Evolutionary conservation across 2,113 vertebrate genomes (phyloP), one percentile per base, ranked within the genome.

Genomic region (Miniopterus natalensis): DNA sequence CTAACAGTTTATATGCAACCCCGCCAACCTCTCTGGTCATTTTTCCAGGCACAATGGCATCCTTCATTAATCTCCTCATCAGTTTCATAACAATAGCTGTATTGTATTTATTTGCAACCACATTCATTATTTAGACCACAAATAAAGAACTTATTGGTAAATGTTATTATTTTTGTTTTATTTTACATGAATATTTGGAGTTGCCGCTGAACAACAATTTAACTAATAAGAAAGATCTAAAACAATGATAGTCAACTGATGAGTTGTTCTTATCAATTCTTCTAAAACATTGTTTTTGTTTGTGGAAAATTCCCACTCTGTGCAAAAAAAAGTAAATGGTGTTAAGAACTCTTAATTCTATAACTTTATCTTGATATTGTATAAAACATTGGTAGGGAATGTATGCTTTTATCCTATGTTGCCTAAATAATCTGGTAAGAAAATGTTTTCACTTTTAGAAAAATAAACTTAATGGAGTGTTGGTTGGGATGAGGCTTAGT

Each of bases 111-210:
- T 77, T 20, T 73, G 27, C 23, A 92, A 61, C 8, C 18, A 15
- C 14, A 68, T 85, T 75, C 31, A 75, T 49, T 87, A 80, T 53
- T 80, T 45, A 87, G 40, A 87, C 17, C 40, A 86, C 31, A 86
- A 59, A 40, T 68, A 66, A 83, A 65, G 6, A 18, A 25, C 1
- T 40, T 57, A 73, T 27, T 27, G 5, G 18, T 20, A 70, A 47
- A 51, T 57, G 53, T 73, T 66, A 77, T 73, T 92, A 55, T 23
- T 74, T 74, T 63, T 66, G 3, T 71, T 88, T 79, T 53, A 79
- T 79, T 88, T 92, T 47, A 49, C 74, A 84, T 70, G 61, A 83
- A 71, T n/a, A 59, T 83, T 78, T 92, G 53, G 61, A 59, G n/a
- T 47, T 73, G 17, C 31, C 89, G 13, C 6, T 73, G 84, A 92